Evolutionary conservation across 2,888 invertebrate species (phyloP), one percentile per base, ranked within the genome.

Genomic region (Chromoteleia sp.): DNA sequence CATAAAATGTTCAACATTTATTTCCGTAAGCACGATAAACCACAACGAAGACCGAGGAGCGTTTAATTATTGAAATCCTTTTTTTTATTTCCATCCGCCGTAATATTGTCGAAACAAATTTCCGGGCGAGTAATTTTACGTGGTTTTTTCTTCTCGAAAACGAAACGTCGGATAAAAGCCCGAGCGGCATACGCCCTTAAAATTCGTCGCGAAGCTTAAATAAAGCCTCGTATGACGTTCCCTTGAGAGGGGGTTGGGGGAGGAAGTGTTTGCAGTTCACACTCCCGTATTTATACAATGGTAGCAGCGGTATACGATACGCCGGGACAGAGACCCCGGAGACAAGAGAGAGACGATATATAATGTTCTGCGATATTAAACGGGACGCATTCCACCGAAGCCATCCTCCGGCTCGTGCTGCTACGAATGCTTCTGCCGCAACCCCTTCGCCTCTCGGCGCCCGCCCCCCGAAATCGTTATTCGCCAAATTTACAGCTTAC

Each of bases 351-450:
- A 88, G 88, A 88, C 91, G 90, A 91, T 91, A 91, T 91, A 90
- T 91, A 91, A 91, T 91, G 91, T 91, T 91, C 91, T 89, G 89
- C 90, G 91, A 91, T 91, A 91, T 91, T 91, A 91, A 91, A 91
- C 91, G 91, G 91, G 89, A 88, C 90, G 90, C 91, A 91, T 91
- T 91, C 91, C 91, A 90, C 88, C 86, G 87, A 87, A 88, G 87
- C 89, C 89, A 89, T 89, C 90, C 90, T 88, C 88, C 86, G 85
- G 86, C 88, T 88, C 85, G 88, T 86, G 87, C 71, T 65, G 70
- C 87, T 88, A 88, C 89, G 90, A 90, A 91, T 91, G 91, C 89
- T 89, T 88, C 86, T 86, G 86, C 87, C 84, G 85, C 85, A 83
- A 7, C 30, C n/a, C 52, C 87, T 83, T 81, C 85, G 48, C 43